Percentiles rank a stretch among this genome's conserved stretches.
phyloP scores from a whole-genome alignment of 2,888 invertebrate species.

The Acronicta alni region DNA sequence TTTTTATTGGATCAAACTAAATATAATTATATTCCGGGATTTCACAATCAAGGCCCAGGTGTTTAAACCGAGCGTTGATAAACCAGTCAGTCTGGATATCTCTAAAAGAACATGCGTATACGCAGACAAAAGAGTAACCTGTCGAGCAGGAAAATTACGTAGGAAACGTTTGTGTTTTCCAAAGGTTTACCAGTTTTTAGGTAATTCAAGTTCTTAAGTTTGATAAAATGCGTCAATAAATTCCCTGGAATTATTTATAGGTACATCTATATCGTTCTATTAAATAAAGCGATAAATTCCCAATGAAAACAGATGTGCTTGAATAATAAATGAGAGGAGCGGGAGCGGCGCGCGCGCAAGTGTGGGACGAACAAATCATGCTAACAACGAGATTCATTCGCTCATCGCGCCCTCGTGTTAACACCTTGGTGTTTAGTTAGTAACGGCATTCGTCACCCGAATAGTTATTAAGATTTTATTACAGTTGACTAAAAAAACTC shows the following conservation, averaged over 20 bases:
- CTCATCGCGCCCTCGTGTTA: slow-evolving; percentile 37
- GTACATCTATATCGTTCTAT: slow-evolving; percentile 42
- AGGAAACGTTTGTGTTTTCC: slow-evolving; percentile 49
- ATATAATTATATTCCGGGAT: slow-evolving; percentile 38
- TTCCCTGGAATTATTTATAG: slow-evolving; percentile 36
- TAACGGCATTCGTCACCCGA: slow-evolving; percentile 26
- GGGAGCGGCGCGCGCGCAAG: slow-evolving; percentile 39
- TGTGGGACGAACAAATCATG: slow-evolving; percentile 58
- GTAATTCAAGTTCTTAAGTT: slow-evolving; percentile 36
- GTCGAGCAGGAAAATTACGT: slow-evolving; percentile 51
- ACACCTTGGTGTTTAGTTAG: slow-evolving; percentile 33
- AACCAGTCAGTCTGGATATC: slow-evolving; percentile 56
- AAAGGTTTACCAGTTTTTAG: slow-evolving; percentile 45
- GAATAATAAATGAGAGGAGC: slow-evolving; percentile 58
- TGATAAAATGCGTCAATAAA: slow-evolving; percentile 33
- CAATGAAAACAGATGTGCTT: slow-evolving; percentile 54
- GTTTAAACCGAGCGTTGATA: slow-evolving; percentile 44
- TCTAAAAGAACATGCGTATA: slow-evolving; percentile 52
- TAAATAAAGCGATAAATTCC: slow-evolving; percentile 54
- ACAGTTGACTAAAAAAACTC: neutral
- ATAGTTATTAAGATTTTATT: slow-evolving; percentile 11
- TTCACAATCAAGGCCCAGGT: slow-evolving; percentile 48
- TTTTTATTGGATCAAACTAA: slow-evolving; percentile 9
- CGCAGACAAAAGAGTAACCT: slow-evolving; percentile 49
- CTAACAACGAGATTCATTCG: slow-evolving; percentile 48